Base-by-base conservation (phyloP, 2,797 vertebrate species). In the Mormyrops boulengeri region DNA sequence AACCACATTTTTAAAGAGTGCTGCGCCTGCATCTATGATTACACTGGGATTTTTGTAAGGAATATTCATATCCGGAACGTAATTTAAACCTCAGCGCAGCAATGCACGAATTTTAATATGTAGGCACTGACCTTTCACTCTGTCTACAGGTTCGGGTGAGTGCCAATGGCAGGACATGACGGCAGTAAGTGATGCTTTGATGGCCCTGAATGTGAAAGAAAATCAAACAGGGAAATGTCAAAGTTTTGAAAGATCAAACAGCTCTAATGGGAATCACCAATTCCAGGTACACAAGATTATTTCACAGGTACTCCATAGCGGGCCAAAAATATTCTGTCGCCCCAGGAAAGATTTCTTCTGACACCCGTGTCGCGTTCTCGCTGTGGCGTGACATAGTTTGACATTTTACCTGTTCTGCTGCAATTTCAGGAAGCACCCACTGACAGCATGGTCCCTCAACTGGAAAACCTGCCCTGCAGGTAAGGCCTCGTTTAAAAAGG, bases 371-470 rank as follows among this genome's bases (percentile, higher is more conserved):
- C 90, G 89, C 90, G 38, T 91, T 92, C 85, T 69, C 86, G 91
- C 90, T 92, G 92, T 89, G 30, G 50, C 82, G 89, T 91, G 93
- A 93, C 91, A 90, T 52, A 88, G 90, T 90, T 92, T 93, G 89
- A 93, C 93, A 93, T 93, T 93, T 93, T 91, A 90, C 92, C 92
- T 92, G 90, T 88, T 52, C 69, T 85, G 90, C 88, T 92, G 89
- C 90, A 91, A 91, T 91, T 88, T 89, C 47, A 90, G 90, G 90
- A 92, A 91, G 88, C 91, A 92, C 89, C 90, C 89, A 69, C 86
- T 49, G 90, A 91, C 91, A 92, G 91, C 92, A 92, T 88, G 82
- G 84, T 49, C 89, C 38, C 38, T 89, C 26, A 38, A 84, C 90
- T 90, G 90, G 90, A 93, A 92, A 92, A 90, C 62, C 62, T 77